These are phyloP conservation scores for Columbina picui DNA, from an alignment of 2,113 vertebrate species.

Conservation along the genomic window DNA sequence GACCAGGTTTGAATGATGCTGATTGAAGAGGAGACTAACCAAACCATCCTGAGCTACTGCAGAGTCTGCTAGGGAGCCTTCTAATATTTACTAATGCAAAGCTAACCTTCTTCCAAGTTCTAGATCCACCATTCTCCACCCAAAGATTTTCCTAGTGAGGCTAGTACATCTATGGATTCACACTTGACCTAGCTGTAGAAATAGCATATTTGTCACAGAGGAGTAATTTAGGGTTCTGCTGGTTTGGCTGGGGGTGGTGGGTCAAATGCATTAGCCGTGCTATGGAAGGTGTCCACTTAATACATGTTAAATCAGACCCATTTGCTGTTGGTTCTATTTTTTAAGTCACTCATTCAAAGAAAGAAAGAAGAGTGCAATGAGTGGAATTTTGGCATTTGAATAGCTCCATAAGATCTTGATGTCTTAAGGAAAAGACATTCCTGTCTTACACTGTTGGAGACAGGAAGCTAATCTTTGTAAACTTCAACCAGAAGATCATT, in stretches of 20 bases:
- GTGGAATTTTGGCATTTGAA: background rate
- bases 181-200: background rate
- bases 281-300: background rate
- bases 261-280: no score
- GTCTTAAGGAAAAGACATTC: background rate
- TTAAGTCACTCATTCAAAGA: background rate
- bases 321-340: background rate
- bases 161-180: rapidly evolving
- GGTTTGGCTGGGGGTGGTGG: no score
- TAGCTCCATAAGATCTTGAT: background rate
- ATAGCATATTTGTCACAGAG: background rate
- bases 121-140: background rate
- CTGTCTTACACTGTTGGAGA: background rate
- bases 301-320: background rate
- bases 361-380: background rate
- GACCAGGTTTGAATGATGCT: background rate
- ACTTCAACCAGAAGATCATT: background rate
- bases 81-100: background rate
- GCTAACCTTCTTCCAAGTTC: background rate
- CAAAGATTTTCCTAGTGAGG: background rate
- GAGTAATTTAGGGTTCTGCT: no score
- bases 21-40: background rate
- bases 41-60: background rate
- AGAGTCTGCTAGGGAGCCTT: background rate
- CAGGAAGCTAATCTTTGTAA: background rate